Evolutionary conservation across 2,888 invertebrate genomes (phyloP).

Genomic region (Heliconius charithonia): DNA sequence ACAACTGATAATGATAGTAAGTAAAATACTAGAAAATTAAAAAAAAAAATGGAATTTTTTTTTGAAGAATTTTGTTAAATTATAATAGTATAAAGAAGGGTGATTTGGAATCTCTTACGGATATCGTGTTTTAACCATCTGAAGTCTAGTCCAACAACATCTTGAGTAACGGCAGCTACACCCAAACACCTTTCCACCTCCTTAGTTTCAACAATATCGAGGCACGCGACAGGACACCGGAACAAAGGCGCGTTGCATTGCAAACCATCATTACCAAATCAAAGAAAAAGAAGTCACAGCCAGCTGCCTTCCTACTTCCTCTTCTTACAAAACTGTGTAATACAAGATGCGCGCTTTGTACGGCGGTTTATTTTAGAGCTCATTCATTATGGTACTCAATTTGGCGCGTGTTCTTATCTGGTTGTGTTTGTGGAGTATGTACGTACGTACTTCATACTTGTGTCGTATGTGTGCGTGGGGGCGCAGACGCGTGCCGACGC

Average conservation of each 20-base stretch:
- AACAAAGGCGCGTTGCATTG: constrained; percentile 76
- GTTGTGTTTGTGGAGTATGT: constrained; percentile 54
- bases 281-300: constrained; percentile 72
- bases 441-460: constrained; percentile 47
- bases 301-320: constrained; percentile 83
- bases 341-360: constrained; percentile 76
- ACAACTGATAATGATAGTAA: background rate
- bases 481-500: constrained; percentile 53
- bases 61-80: too few species aligned
- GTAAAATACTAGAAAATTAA: background rate
- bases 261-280: constrained; percentile 78
- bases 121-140: constrained; percentile 35
- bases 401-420: constrained; percentile 82
- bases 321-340: constrained; percentile 77
- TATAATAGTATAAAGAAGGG: background rate
- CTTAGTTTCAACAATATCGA: constrained; percentile 68
- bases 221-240: constrained; percentile 80
- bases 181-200: constrained; percentile 80
- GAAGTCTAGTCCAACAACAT: constrained; percentile 62
- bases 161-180: constrained; percentile 71
- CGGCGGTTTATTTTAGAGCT: constrained; percentile 75
- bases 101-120: background rate
- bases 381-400: constrained; percentile 77
- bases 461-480: constrained; percentile 55
- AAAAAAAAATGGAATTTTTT: too few species aligned